phyloP scores from a whole-genome alignment of 2,797 vertebrate species.

The Capromys pilorides region DNA sequence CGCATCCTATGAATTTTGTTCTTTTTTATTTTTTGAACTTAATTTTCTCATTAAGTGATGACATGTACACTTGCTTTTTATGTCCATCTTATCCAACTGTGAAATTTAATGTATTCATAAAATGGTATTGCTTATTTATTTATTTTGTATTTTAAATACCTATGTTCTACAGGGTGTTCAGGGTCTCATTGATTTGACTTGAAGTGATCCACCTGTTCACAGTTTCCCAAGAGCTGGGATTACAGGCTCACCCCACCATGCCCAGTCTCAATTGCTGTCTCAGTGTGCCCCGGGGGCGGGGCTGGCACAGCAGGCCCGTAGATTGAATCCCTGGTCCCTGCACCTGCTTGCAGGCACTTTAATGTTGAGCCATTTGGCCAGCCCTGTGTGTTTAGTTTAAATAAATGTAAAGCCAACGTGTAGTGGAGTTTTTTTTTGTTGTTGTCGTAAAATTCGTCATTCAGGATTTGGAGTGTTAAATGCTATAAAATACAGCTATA shows the following conservation, averaged over 20 bases:
- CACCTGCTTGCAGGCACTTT: too few relatives aligned
- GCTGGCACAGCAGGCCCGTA: too few relatives aligned
- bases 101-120: neutral
- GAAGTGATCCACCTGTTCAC: too few relatives aligned
- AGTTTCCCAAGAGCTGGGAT: too few relatives aligned
- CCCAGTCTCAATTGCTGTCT: too few relatives aligned
- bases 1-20: neutral
- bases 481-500: neutral
- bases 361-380: too few relatives aligned
- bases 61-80: neutral
- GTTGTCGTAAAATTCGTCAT: neutral
- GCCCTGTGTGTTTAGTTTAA: neutral
- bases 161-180: too few relatives aligned
- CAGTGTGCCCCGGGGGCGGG: too few relatives aligned
- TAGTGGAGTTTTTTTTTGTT: neutral
- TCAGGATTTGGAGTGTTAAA: neutral
- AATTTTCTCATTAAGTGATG: conserved; percentile 1
- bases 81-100: neutral
- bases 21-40: neutral
- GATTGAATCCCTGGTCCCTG: too few relatives aligned
- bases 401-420: neutral
- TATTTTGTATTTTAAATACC: too few relatives aligned
- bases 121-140: conserved; percentile 23
- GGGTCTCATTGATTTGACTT: too few relatives aligned
- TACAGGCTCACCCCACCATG: too few relatives aligned